Percentiles rank a stretch among this genome's conserved stretches.
Evolutionary conservation across 2,797 vertebrate species (phyloP).

Genomic region (Chaetodon trifasciatus): DNA sequence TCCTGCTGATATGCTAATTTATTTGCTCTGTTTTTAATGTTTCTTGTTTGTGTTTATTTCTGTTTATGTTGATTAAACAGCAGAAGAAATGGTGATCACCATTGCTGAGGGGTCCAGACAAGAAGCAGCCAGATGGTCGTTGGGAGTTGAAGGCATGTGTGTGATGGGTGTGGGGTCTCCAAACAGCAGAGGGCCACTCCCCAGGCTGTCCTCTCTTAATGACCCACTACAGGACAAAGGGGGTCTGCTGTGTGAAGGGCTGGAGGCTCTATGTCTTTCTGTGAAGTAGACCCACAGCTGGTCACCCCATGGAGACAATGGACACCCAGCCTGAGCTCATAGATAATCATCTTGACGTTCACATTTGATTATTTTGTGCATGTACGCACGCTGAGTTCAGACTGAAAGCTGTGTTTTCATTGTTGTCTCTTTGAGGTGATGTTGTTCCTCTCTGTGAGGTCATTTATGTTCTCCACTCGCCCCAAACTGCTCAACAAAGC

Average conservation of each 20-base stretch:
- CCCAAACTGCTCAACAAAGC: not conserved
- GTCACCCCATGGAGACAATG: conserved; percentile 41
- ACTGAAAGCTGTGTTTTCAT: not conserved
- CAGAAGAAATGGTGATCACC: not conserved
- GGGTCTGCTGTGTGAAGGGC: conserved; percentile 26
- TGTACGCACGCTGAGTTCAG: not conserved
- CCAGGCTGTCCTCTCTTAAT: conserved; percentile 51
- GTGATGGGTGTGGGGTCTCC: conserved; percentile 23
- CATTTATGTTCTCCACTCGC: not conserved
- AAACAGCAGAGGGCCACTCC: conserved; percentile 53
- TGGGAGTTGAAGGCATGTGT: conserved; percentile 4
- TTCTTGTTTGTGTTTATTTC: not conserved
- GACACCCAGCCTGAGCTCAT: conserved; percentile 31
- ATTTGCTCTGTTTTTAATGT: not conserved
- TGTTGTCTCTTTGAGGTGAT: not conserved
- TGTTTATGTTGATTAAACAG: not conserved
- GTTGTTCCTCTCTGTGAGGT: not conserved
- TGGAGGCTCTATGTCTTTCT: conserved; percentile 23
- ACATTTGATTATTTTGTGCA: not conserved
- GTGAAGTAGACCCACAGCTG: conserved; percentile 54
- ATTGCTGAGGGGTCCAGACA: not conserved
- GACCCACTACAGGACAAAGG: conserved; percentile 40
- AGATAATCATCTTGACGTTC: conserved; percentile 33
- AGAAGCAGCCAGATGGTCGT: conserved; percentile 30
- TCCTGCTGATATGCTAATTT: not conserved